Percentiles rank a stretch among this genome's conserved stretches.
Conservation (phyloP, 2,113 vertebrate genomes). For the Cephalopholis sonnerati region DNA sequence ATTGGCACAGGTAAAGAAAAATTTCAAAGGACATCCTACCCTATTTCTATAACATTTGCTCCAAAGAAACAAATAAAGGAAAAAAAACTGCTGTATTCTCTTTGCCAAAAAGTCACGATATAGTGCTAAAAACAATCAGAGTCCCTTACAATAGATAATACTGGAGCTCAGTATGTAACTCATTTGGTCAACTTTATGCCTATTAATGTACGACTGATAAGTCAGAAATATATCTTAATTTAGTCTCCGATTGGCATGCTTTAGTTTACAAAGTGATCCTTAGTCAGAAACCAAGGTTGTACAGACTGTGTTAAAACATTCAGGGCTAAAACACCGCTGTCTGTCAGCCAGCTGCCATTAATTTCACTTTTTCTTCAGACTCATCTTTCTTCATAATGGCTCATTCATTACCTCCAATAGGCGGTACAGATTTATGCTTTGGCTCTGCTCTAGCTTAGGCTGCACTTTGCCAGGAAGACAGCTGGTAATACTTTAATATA, state of each 20-base stretch:
- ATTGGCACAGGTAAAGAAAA: neutral
- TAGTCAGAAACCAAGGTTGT: constrained; percentile 15
- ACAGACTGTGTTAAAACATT: neutral
- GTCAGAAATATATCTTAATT: neutral
- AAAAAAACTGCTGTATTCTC: neutral
- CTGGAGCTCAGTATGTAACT: neutral
- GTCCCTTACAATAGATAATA: neutral
- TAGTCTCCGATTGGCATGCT: neutral
- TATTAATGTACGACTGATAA: neutral
- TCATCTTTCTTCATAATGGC: constrained; percentile 55
- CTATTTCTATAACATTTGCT: neutral
- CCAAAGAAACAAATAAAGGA: neutral
- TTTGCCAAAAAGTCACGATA: neutral
- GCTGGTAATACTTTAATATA: constrained; percentile 59
- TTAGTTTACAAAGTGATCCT: constrained; percentile 30
- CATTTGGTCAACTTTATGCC: neutral
- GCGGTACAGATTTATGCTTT: constrained; percentile 63
- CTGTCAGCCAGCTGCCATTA: constrained; percentile 40
- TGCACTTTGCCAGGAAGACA: constrained; percentile 57
- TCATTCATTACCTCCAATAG: constrained; percentile 63
- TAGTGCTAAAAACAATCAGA: neutral
- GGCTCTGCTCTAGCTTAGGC: constrained; percentile 33
- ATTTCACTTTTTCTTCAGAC: constrained; percentile 51
- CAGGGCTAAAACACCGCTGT: constrained; percentile 22
- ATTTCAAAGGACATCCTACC: neutral